Percentiles rank a stretch among this genome's conserved stretches.
phyloP scores from a whole-genome alignment of 2,113 vertebrate genomes.

The Trochalopteron elliotii region DNA sequence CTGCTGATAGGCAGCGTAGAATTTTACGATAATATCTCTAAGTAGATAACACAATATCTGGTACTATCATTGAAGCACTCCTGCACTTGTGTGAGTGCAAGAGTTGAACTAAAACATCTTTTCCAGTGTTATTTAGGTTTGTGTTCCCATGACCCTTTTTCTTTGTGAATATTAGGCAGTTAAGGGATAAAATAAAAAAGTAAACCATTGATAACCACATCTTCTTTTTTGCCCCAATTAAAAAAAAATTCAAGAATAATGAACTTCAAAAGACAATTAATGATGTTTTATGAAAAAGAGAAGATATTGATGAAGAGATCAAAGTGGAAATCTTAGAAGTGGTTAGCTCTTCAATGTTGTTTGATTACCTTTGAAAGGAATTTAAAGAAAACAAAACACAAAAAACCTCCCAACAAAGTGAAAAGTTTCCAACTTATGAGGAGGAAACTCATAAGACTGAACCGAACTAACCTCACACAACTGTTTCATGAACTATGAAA shows the following conservation, averaged over 20 bases:
- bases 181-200: not conserved
- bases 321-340: not conserved
- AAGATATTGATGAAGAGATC: not conserved
- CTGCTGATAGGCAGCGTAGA: not conserved
- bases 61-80: not conserved
- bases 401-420: not conserved
- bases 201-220: not conserved
- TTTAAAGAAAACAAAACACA: not conserved
- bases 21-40: not conserved
- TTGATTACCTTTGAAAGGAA: not conserved
- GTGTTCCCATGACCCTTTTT: not conserved
- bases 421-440: not conserved
- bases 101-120: not conserved
- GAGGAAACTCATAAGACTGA: not conserved
- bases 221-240: not conserved
- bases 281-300: not conserved
- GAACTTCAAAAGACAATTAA: not conserved
- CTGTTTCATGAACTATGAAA: not conserved
- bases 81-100: not conserved
- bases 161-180: not conserved
- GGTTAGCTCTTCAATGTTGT: not conserved
- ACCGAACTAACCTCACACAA: not conserved
- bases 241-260: not conserved
- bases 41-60: not conserved
- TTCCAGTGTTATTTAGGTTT: not conserved